Percentiles rank a stretch among this genome's conserved stretches.
These are phyloP conservation scores for Drosophila longiperda DNA, from an alignment of 2,888 invertebrate genomes.

Conservation along the genomic window DNA sequence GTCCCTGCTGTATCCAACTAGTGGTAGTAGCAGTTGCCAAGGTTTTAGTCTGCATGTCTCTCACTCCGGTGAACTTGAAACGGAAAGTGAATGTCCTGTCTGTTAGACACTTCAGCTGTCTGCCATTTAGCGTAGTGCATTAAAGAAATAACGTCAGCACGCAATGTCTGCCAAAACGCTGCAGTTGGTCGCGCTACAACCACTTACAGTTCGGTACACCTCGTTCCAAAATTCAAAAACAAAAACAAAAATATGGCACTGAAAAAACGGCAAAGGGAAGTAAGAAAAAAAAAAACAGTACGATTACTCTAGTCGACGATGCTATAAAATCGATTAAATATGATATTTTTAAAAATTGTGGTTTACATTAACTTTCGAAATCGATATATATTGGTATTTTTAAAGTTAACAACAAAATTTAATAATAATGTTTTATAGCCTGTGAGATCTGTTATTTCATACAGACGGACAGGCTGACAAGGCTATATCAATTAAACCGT, in stretches of 20 bases:
- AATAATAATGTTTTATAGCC: neutral
- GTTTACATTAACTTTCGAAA: neutral
- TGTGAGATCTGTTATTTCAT: neutral
- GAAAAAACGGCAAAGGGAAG: slow-evolving; percentile 49
- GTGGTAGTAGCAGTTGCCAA: neutral
- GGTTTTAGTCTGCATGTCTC: slow-evolving; percentile 32
- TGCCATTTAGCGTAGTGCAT: slow-evolving; percentile 62
- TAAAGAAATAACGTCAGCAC: slow-evolving; percentile 62
- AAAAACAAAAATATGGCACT: neutral
- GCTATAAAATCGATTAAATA: neutral
- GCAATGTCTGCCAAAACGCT: slow-evolving; percentile 71
- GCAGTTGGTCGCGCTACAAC: slow-evolving; percentile 45
- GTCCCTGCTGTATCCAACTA: neutral
- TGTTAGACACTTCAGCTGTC: slow-evolving; percentile 74
- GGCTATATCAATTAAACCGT: neutral
- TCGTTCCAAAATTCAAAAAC: neutral
- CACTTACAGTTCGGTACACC: neutral
- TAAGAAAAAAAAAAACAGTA: slow-evolving; percentile 2
- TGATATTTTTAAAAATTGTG: neutral
- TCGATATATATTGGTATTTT: neutral
- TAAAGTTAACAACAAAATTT: neutral
- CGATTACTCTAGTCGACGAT: neutral
- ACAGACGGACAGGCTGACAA: neutral
- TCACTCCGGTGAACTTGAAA: slow-evolving; percentile 73
- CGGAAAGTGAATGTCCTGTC: slow-evolving; percentile 79